phyloP scores from a whole-genome alignment of 2,797 vertebrate genomes.

The Lepus townsendii region DNA sequence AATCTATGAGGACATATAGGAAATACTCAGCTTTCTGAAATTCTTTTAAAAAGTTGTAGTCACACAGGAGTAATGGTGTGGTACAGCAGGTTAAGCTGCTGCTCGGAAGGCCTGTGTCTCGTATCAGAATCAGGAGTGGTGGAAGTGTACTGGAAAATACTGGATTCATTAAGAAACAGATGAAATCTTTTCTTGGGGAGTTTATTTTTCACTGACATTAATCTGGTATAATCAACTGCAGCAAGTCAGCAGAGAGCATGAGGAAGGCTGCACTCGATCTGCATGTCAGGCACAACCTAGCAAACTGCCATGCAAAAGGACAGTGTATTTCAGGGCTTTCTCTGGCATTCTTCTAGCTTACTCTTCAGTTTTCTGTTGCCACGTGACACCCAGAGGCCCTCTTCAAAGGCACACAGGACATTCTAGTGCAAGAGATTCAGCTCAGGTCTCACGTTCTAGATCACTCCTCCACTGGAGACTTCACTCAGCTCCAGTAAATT shows the following conservation, averaged over 20 bases:
- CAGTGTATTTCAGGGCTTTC: neutral
- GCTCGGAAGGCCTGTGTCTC: no score
- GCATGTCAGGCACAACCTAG: neutral
- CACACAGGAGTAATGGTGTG: neutral
- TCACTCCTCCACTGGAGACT: neutral
- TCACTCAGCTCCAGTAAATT: neutral
- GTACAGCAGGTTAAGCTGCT: no score
- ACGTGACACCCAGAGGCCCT: neutral
- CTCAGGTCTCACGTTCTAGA: neutral
- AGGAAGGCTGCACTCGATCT: neutral
- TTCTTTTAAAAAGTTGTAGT: conserved; percentile 1
- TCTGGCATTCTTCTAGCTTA: neutral
- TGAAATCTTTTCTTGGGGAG: neutral
- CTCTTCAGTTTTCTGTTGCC: neutral
- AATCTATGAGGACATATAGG: neutral
- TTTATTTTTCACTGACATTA: neutral
- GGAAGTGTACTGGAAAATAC: neutral
- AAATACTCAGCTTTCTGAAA: neutral
- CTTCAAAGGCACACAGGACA: neutral
- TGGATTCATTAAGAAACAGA: neutral
- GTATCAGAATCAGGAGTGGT: neutral
- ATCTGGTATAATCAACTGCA: neutral
- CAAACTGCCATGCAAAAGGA: neutral
- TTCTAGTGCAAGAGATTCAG: neutral
- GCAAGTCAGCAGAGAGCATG: neutral